These are phyloP conservation scores for Etheostoma nigrum DNA, from an alignment of 2,797 vertebrate genomes.

Conservation along the genomic window DNA sequence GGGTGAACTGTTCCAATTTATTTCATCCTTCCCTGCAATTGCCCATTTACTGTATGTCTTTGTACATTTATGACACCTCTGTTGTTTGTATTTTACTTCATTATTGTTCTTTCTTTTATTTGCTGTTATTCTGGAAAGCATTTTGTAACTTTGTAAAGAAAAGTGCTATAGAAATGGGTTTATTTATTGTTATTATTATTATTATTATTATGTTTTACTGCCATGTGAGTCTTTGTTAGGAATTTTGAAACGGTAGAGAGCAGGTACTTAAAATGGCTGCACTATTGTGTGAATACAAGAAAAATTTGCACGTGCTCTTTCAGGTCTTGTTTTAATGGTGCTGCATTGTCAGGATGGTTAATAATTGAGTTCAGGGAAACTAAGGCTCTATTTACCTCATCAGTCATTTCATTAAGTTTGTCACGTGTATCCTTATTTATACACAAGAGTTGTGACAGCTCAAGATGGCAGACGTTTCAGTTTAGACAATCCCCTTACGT, in stretches of 20 bases:
- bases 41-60: neutral
- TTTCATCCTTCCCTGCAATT: slow-evolving; percentile 54
- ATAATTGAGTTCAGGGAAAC: slow-evolving; percentile 34
- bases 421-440: slow-evolving; percentile 73
- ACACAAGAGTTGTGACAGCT: slow-evolving; percentile 73
- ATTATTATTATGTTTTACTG: slow-evolving; percentile 34
- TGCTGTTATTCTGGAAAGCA: too few relatives aligned
- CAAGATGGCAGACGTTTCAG: slow-evolving; percentile 78
- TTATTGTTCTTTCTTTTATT: too few relatives aligned
- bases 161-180: too few relatives aligned
- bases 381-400: slow-evolving; percentile 61
- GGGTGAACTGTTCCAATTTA: slow-evolving; percentile 66
- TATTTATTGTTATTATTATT: too few relatives aligned
- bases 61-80: too few relatives aligned
- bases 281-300: slow-evolving; percentile 5
- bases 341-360: slow-evolving; percentile 22
- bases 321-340: slow-evolving; percentile 20
- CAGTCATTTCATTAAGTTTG: slow-evolving; percentile 75
- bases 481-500: slow-evolving; percentile 78
- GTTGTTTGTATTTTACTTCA: too few relatives aligned
- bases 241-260: slow-evolving; percentile 24
- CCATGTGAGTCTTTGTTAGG: slow-evolving; percentile 40
- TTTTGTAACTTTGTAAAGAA: too few relatives aligned
- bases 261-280: neutral
- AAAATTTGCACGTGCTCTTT: slow-evolving; percentile 34